These are phyloP conservation scores for Leucopsar rothschildi DNA, from an alignment of 2,113 vertebrate genomes.

Conservation along the genomic window DNA sequence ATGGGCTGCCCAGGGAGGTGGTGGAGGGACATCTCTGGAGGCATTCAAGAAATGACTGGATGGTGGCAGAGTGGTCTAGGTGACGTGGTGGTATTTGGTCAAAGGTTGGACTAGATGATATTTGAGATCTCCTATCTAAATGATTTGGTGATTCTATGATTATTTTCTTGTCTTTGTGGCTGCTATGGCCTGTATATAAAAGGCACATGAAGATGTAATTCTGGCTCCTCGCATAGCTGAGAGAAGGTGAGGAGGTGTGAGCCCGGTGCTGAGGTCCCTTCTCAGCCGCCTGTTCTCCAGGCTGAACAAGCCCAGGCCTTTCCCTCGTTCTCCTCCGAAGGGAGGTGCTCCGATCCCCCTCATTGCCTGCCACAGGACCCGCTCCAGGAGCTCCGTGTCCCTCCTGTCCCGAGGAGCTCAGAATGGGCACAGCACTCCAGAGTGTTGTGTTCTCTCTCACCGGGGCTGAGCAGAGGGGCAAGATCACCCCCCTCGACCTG, in stretches of 20 bases:
- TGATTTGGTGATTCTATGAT: neutral
- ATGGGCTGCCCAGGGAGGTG: neutral
- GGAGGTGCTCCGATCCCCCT: neutral
- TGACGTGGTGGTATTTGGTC: neutral
- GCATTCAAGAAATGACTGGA: neutral
- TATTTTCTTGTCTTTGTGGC: neutral
- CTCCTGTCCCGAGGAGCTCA: neutral
- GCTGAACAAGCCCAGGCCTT: neutral
- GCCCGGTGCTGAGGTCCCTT: neutral
- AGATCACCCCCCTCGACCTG: neutral
- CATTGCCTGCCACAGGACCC: too few relatives aligned
- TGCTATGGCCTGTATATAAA: neutral
- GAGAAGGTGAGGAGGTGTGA: fast-evolving
- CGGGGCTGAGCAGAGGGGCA: too few relatives aligned
- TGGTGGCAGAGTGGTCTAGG: fast-evolving
- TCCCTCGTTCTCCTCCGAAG: neutral
- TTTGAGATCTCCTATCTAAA: neutral
- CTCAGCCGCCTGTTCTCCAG: neutral
- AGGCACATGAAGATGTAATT: neutral
- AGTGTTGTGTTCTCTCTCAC: neutral
- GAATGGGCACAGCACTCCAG: neutral
- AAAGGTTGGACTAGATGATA: neutral
- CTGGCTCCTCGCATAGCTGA: fast-evolving
- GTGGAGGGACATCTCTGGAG: neutral
- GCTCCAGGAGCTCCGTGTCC: neutral